Evolutionary conservation across 2,113 vertebrate species (phyloP).

Genomic region (Nannospalax galili): DNA sequence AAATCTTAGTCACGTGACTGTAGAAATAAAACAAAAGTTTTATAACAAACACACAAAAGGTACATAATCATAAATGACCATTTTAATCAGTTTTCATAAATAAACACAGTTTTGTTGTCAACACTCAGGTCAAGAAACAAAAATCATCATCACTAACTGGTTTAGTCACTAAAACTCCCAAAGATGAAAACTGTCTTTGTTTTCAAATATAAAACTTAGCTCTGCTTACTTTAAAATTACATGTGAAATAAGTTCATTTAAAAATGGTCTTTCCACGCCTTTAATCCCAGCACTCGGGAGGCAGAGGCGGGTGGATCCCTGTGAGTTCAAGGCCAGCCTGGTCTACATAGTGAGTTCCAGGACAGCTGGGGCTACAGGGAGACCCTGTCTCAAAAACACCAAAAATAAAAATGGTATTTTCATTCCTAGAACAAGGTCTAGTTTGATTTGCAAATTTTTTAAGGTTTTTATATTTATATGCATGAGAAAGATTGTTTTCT

Average conservation of each 20-base stretch:
- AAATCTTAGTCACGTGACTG: not conserved
- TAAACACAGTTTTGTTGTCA: not conserved
- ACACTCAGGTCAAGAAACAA: not conserved
- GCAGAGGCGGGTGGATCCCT: too few species aligned
- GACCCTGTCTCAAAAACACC: too few species aligned
- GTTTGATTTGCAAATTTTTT: not conserved
- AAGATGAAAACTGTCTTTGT: not conserved
- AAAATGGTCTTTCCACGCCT: too few species aligned
- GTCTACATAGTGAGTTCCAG: too few species aligned
- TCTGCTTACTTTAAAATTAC: not conserved
- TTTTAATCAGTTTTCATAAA: conserved; percentile 9
- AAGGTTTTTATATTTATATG: not conserved
- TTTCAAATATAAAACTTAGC: conserved; percentile 19
- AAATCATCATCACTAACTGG: not conserved
- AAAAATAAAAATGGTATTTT: not conserved
- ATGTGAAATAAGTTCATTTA: not conserved
- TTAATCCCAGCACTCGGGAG: too few species aligned
- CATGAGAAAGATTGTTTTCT: not conserved
- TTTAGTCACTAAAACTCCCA: not conserved
- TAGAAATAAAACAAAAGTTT: conserved; percentile 33
- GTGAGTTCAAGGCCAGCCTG: too few species aligned
- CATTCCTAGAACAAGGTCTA: not conserved
- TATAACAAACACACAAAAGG: not conserved
- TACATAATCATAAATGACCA: not conserved
- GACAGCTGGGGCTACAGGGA: too few species aligned